phyloP scores from a whole-genome alignment of 2,113 vertebrate species.

The Percina caprodes region DNA sequence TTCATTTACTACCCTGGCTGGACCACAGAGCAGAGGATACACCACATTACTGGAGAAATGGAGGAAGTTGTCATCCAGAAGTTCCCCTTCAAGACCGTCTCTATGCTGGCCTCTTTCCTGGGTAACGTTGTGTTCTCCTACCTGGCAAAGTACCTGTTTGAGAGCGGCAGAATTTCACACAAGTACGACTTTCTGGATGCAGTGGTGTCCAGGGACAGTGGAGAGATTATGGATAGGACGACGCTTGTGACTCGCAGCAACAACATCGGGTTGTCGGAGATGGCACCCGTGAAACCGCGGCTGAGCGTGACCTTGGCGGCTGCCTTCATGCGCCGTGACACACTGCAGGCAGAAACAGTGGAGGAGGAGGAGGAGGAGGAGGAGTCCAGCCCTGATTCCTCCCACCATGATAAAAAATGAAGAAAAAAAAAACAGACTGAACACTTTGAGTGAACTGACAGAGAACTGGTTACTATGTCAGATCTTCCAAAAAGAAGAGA shows the following conservation, averaged over 20 bases:
- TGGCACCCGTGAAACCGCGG: constrained; percentile 91
- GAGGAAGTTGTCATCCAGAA: constrained; percentile 89
- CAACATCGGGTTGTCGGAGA: constrained; percentile 94
- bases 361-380: constrained; percentile 88
- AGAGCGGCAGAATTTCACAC: constrained; percentile 94
- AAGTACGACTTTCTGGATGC: constrained; percentile 96
- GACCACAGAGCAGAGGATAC: constrained; percentile 72
- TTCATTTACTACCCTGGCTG: constrained; percentile 94
- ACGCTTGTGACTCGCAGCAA: constrained; percentile 94
- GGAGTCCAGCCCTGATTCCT: constrained; percentile 90
- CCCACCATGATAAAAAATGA: constrained; percentile 87
- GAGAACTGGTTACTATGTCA: constrained; percentile 18
- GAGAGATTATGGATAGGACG: constrained; percentile 98
- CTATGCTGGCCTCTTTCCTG: constrained; percentile 94
- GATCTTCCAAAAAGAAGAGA: constrained; percentile 19
- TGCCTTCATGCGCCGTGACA: constrained; percentile 94
- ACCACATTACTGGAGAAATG: constrained; percentile 72
- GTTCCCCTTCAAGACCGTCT: constrained; percentile 95
- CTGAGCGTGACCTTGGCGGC: constrained; percentile 91
- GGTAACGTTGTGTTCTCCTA: constrained; percentile 91
- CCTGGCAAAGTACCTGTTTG: constrained; percentile 96
- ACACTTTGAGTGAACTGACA: constrained; percentile 24
- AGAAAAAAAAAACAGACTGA: constrained; percentile 11
- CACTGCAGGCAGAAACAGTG: constrained; percentile 81
- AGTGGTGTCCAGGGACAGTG: constrained; percentile 93